Base-by-base conservation (phyloP, 2,888 invertebrate genomes). In the Willowsia nigromaculata region DNA sequence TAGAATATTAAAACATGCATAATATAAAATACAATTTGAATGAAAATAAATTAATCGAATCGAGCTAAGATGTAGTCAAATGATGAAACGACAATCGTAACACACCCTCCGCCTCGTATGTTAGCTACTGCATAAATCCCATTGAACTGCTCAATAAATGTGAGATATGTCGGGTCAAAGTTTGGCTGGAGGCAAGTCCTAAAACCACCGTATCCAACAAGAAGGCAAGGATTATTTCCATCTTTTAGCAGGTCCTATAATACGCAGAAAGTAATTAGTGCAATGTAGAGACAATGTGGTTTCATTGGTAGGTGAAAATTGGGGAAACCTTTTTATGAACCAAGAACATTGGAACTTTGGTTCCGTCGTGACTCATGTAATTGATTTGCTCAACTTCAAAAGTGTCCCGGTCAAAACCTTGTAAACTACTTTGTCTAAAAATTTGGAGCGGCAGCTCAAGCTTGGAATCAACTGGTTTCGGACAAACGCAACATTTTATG, bases 201-300 rank as follows among this genome's bases (percentile, higher is more conserved):
- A 94, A 99, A 99, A 0, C 99, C 99, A 85, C 99, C 99, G 94
- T 99, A 99, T 22, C 98, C 99, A 94, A 99, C 99, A 47, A 99
- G 94, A 74, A 98, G 94, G 90, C 97, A 96, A 0, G 99, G 98
- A 93, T 95, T 96, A 13, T 95, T 94, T 2, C 96, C 96, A 94
- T 97, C 96, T 15, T 74, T 47, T 15, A 50, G 43, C 65, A 82
- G 37, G 25, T 81, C 30, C 50, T 37, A n/a, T 37, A 18, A n/a
- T n/a, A 56, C 11, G 7, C 15, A 56, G 2, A 22, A 18, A 6
- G 18, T 11, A 27, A 27, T 30, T 4, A 33, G 37, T 15, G 30
- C n/a, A 37, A 37, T 33, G 3, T 5, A 65, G 13, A 2, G 6
- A 68, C 18, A 59, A 59, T 15, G 13, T 9, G 1, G 5, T 18